Conservation (phyloP, 2,113 vertebrate species). For the Hyla sarda region DNA sequence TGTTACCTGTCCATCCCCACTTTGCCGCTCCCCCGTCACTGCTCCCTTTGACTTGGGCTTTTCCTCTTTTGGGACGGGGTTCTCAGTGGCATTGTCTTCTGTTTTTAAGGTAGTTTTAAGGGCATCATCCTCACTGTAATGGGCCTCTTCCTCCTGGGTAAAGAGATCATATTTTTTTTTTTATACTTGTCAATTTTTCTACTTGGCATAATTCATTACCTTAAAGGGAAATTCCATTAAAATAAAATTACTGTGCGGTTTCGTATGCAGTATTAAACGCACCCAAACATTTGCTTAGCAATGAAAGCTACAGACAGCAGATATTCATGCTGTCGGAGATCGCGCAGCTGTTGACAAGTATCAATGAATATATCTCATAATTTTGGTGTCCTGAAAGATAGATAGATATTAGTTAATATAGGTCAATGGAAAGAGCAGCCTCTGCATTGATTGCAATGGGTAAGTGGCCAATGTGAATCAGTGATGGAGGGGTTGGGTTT, state of each 20-base stretch:
- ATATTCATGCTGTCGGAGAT: too few relatives aligned
- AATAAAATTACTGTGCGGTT: background rate
- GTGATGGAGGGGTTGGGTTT: too few relatives aligned
- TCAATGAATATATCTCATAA: too few relatives aligned
- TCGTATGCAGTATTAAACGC: background rate
- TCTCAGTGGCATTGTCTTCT: slow-evolving; percentile 70
- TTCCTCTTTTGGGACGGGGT: slow-evolving; percentile 72
- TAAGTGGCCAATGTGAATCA: too few relatives aligned
- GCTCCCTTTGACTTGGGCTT: slow-evolving; percentile 81
- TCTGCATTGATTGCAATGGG: too few relatives aligned
- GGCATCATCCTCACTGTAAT: slow-evolving; percentile 85
- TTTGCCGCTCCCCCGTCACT: slow-evolving; percentile 91
- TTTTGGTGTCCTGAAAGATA: too few relatives aligned
- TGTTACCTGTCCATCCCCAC: slow-evolving; percentile 93
- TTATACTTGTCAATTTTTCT: background rate
- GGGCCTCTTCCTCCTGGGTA: slow-evolving; percentile 75
- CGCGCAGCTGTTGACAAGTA: too few relatives aligned
- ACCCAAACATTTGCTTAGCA: too few relatives aligned
- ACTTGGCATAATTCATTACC: background rate
- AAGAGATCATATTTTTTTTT: background rate
- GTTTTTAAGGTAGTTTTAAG: slow-evolving; percentile 78
- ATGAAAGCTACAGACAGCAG: too few relatives aligned
- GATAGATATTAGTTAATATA: too few relatives aligned
- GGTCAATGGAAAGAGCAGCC: too few relatives aligned
- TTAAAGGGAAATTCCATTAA: background rate